A percentile compares a stretch with the other conserved stretches of the same genome.
These are phyloP conservation scores for Pipra filicauda DNA, from an alignment of 2,113 vertebrate genomes.

Conservation along the genomic window DNA sequence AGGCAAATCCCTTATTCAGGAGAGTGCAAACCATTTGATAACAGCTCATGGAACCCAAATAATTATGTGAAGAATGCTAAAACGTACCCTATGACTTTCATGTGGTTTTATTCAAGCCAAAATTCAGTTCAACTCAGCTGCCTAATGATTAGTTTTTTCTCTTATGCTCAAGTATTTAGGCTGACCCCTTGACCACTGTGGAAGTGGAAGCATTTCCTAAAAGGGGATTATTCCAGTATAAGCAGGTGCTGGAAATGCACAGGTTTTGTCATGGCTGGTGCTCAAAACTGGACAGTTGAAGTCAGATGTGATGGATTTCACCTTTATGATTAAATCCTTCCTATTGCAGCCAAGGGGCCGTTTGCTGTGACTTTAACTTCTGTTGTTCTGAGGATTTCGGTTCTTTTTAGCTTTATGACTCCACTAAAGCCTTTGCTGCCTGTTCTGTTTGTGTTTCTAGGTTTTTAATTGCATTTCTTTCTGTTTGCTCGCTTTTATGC, in stretches of 20 bases:
- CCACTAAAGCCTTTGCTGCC: neutral
- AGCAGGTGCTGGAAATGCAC: neutral
- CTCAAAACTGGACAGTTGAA: neutral
- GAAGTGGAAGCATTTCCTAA: neutral
- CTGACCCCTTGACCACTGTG: neutral
- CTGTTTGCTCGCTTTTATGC: neutral
- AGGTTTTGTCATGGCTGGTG: neutral
- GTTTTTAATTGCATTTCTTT: neutral
- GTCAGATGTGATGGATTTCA: neutral
- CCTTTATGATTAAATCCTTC: neutral
- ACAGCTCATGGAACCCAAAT: accelerated
- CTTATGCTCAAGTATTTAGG: neutral
- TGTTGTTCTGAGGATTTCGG: neutral
- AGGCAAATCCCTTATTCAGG: neutral
- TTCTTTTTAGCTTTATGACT: neutral
- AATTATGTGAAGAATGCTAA: neutral
- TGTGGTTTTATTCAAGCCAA: neutral
- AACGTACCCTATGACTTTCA: neutral
- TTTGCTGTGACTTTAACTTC: neutral
- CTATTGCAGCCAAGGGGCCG: neutral
- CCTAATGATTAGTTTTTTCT: accelerated
- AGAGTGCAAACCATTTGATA: accelerated
- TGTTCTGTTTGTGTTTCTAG: neutral
- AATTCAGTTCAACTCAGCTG: neutral
- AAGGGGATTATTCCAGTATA: neutral